Evolutionary conservation across 1,140 invertebrate species (phyloP).

Genomic region (Conus betulinus): DNA sequence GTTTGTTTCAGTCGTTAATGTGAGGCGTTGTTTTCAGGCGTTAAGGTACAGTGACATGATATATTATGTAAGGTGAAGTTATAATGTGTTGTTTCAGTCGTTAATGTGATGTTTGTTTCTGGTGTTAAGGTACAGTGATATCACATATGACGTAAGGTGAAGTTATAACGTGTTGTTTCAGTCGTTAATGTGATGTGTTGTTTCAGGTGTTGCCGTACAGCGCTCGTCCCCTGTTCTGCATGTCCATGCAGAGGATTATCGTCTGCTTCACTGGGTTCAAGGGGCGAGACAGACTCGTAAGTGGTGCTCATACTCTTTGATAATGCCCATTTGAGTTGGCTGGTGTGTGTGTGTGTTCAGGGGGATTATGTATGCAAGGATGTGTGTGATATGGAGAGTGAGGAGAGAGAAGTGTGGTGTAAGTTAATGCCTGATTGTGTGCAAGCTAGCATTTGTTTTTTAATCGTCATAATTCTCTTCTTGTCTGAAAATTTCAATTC

Average conservation of each 20-base stretch:
- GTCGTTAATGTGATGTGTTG: constrained; percentile 62
- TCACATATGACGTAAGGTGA: too few relatives aligned
- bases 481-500: too few relatives aligned
- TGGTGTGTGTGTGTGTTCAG: too few relatives aligned
- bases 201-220: constrained; percentile 85
- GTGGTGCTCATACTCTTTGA: constrained; percentile 11
- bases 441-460: too few relatives aligned
- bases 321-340: too few relatives aligned
- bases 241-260: constrained; percentile 89
- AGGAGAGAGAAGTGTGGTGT: too few relatives aligned
- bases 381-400: too few relatives aligned
- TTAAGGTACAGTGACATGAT: constrained; percentile 80
- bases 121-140: constrained; percentile 82
- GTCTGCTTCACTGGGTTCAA: constrained; percentile 92
- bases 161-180: too few relatives aligned
- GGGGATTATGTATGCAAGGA: too few relatives aligned
- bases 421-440: too few relatives aligned
- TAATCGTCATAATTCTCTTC: too few relatives aligned
- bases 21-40: constrained; percentile 79
- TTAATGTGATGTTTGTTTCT: constrained; percentile 77
- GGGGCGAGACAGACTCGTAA: constrained; percentile 61
- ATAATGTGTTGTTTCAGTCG: background rate
- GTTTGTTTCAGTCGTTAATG: background rate
- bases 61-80: too few relatives aligned
- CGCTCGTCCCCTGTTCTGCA: constrained; percentile 88